Evolutionary conservation across 53 echinoderm and acorn worm genomes (phyloP).

Genomic region (Luidia sarsii): DNA sequence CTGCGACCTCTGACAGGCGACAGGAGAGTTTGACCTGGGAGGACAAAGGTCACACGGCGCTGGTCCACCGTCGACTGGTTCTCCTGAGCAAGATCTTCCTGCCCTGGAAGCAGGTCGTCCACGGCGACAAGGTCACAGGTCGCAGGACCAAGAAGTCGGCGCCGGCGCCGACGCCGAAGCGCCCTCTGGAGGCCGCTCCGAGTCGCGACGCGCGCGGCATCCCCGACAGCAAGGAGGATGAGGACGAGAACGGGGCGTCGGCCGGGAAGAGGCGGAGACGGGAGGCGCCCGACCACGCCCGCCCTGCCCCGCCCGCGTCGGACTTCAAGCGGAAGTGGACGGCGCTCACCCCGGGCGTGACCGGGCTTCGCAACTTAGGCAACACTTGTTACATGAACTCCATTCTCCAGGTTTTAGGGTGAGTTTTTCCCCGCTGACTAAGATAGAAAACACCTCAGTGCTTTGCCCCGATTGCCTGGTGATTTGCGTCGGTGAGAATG

Average conservation of each 20-base stretch:
- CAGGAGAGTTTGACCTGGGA: conserved; percentile 74
- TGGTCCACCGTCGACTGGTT: conserved; percentile 84
- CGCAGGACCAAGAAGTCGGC: conserved; percentile 28
- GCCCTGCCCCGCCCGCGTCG: not conserved
- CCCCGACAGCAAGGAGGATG: not conserved
- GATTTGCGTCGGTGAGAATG: too few species aligned
- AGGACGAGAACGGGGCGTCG: not conserved
- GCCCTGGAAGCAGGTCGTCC: conserved; percentile 84
- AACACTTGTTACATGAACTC: conserved; percentile 99
- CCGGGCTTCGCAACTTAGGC: conserved; percentile 89
- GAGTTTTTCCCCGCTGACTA: conserved; percentile 14
- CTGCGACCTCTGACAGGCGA: conserved; percentile 22
- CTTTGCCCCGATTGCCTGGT: too few species aligned
- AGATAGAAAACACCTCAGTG: not conserved
- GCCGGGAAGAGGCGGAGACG: not conserved
- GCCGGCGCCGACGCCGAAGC: conserved; percentile 32
- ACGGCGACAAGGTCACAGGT: conserved; percentile 72
- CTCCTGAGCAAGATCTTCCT: conserved; percentile 83
- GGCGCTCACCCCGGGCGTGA: conserved; percentile 86
- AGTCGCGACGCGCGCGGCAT: conserved; percentile 6
- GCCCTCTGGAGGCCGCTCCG: conserved; percentile 9
- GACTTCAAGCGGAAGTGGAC: conserved; percentile 84
- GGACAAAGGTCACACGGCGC: conserved; percentile 91
- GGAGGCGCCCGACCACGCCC: conserved; percentile 1
- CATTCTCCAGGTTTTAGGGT: conserved; percentile 91